A percentile compares a stretch with the other conserved stretches of the same genome.
Conservation (phyloP, 2,888 invertebrate genomes). For the Punctoribates punctum region DNA sequence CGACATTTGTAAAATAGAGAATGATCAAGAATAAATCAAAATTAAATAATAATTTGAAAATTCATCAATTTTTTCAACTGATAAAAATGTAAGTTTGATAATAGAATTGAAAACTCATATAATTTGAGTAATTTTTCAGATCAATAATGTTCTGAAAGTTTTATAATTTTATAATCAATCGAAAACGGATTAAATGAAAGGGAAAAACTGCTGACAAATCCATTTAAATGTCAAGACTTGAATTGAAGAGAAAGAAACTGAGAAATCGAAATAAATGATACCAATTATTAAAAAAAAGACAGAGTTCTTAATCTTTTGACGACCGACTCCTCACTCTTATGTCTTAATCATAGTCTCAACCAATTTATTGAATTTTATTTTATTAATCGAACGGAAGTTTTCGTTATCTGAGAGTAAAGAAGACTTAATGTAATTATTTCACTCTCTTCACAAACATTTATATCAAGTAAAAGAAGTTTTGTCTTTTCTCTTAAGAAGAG, state of each 20-base stretch:
- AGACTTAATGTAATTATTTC: conserved; percentile 14
- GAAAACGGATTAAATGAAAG: neutral
- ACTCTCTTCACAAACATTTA: neutral
- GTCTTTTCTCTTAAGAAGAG: too few species aligned
- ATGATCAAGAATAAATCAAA: too few species aligned
- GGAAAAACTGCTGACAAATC: too few species aligned
- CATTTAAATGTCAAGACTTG: too few species aligned
- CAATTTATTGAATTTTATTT: neutral
- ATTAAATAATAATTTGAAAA: too few species aligned
- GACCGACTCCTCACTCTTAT: neutral
- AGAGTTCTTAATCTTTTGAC: neutral
- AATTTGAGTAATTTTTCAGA: too few species aligned
- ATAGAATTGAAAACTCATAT: too few species aligned
- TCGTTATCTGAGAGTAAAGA: neutral
- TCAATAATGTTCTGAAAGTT: too few species aligned
- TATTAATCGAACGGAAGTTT: conserved; percentile 13
- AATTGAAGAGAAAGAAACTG: neutral
- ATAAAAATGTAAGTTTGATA: too few species aligned
- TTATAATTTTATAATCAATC: conserved; percentile 3
- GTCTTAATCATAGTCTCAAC: neutral
- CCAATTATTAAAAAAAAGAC: neutral
- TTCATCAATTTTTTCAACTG: too few species aligned
- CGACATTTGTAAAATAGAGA: too few species aligned
- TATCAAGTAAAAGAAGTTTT: neutral
- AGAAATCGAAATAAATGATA: neutral